Conservation (phyloP, 1,140 invertebrate species). For the Zaprionus gabonicus region DNA sequence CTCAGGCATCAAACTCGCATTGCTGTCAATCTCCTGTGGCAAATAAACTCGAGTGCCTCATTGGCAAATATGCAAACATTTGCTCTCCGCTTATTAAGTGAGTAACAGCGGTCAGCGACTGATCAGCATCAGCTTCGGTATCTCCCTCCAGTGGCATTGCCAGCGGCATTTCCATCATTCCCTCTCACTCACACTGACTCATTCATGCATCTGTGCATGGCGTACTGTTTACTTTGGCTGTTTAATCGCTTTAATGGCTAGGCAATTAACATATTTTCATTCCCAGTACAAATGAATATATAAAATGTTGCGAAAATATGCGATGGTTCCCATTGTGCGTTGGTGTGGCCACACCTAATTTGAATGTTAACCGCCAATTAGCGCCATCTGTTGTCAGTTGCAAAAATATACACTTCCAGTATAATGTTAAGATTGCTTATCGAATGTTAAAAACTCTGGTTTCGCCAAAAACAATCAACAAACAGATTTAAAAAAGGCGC, state of each 20-base stretch:
- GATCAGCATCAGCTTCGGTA: slow-evolving; percentile 41
- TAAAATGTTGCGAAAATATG: slow-evolving; percentile 27
- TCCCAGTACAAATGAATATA: slow-evolving; percentile 17
- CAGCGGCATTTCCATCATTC: slow-evolving; percentile 15
- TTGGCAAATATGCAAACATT: slow-evolving; percentile 78
- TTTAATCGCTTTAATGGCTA: slow-evolving; percentile 82
- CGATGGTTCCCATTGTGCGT: not conserved
- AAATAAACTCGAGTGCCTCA: slow-evolving; percentile 78
- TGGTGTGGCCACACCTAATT: not conserved
- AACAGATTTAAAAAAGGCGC: no score
- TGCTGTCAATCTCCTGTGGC: slow-evolving; percentile 80
- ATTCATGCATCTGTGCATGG: slow-evolving; percentile 45
- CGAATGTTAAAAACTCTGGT: no score
- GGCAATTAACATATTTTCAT: slow-evolving; percentile 69
- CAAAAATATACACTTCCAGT: not conserved
- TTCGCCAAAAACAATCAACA: no score
- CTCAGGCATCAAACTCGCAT: slow-evolving; percentile 57
- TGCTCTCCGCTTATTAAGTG: slow-evolving; percentile 79
- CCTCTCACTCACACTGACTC: slow-evolving; percentile 29
- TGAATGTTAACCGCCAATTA: not conserved
- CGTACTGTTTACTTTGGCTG: slow-evolving; percentile 70
- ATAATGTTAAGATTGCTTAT: no score
- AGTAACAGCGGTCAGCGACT: slow-evolving; percentile 69
- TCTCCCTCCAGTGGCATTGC: slow-evolving; percentile 16
- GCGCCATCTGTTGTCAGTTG: not conserved